phyloP scores from a whole-genome alignment of 2,888 invertebrate genomes.

The Tortrix viridana region DNA sequence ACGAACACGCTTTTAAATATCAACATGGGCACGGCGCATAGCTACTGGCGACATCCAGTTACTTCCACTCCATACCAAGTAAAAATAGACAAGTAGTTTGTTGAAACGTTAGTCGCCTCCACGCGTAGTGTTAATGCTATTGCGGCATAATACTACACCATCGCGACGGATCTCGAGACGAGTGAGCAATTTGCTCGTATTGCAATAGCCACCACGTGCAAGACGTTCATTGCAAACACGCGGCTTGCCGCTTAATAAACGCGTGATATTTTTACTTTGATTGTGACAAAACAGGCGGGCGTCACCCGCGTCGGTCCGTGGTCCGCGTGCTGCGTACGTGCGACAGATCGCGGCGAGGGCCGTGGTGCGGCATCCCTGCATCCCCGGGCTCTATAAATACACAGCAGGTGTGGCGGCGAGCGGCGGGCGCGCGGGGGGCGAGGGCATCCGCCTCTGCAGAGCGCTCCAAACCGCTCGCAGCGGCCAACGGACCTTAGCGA shows the following conservation, averaged over 20 bases:
- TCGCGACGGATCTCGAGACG: conserved; percentile 13
- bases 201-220: conserved; percentile 39
- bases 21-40: conserved; percentile 21
- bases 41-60: conserved; percentile 27
- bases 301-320: conserved; percentile 59
- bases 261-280: conserved; percentile 70
- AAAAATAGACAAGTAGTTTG: conserved; percentile 33
- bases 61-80: conserved; percentile 32
- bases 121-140: conserved; percentile 34
- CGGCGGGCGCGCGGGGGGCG: conserved; percentile 66
- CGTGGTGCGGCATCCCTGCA: conserved; percentile 77
- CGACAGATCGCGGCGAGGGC: conserved; percentile 59
- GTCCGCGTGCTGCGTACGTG: conserved; percentile 44
- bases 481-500: conserved; percentile 84
- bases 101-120: conserved; percentile 35
- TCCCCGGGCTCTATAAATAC: conserved; percentile 83
- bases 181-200: conserved; percentile 37
- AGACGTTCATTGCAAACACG: conserved; percentile 45
- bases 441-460: conserved; percentile 79
- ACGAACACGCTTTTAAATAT: conserved; percentile 14
- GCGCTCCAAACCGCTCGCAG: conserved; percentile 79
- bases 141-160: conserved; percentile 25
- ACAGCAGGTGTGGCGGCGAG: conserved; percentile 79
- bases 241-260: conserved; percentile 52
- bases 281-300: conserved; percentile 70